Evolutionary conservation across 2,113 vertebrate genomes (phyloP), one percentile per base, ranked within the genome.

Genomic region (Rhynchomys soricoides): DNA sequence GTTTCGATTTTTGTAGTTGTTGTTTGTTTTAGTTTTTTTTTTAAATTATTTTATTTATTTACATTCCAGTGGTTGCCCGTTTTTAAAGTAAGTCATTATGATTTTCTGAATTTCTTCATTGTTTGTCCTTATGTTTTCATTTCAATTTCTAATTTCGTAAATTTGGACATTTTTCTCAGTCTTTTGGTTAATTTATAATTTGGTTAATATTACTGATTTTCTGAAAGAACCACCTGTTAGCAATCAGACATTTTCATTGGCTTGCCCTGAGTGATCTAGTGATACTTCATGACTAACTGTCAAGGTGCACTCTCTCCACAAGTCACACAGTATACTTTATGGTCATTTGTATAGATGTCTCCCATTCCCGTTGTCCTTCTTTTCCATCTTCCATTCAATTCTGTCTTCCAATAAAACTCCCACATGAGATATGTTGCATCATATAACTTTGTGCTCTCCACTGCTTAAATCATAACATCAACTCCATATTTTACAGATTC

Each of bases 311-410:
- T 37, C 68, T 17, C 13, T 17, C 34, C 13, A 37, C 15, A 16
- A 37, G 34, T 17, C 3, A 10, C 4, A 16, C 34, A 17, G 29
- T 37, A 16, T 70, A 15, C 5, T 13, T 70, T 70, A 37, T 31
- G 34, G 29, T 66, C 62, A 8, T 11, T 66, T 66, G 31, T 66
- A 21, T 24, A 66, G 11, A 31, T 31, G 13, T 15, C 0, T 70
- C 66, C 68, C 0, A 34, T 15, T 1, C 1, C 13, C 15, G 6
- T 9, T 6, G 0, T 17, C 34, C 17, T 70, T 70, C 5, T 15
- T 34, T 68, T 37, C 68, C 34, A 70, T 34, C 34, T 5, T 70
- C 34, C 37, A 5, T 15, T 17, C 37, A 37, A 10, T 62, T 34
- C 34, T 17, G 15, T 34, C 68, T 31, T 37, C 10, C 16, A 70